Conservation (phyloP, 35 echinoderm and acorn worm genomes). For the Strongylocentrotus purpuratus region DNA sequence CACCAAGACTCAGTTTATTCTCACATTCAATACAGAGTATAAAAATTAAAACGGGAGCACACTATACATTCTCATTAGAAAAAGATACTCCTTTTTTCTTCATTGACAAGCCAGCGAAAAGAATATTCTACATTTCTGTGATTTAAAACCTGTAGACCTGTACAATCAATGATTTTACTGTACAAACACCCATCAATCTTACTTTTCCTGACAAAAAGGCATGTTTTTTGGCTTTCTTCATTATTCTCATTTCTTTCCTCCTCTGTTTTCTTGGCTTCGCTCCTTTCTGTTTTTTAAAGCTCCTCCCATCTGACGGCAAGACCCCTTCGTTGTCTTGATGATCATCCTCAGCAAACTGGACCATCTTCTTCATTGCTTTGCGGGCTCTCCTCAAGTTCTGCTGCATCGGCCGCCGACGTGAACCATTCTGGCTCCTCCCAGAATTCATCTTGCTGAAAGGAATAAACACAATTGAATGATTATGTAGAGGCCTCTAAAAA, state of each 20-base stretch:
- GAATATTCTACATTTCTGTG: too few species aligned
- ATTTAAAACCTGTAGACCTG: too few species aligned
- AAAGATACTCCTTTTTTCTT: too few species aligned
- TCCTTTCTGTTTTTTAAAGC: not conserved
- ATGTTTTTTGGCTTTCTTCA: constrained; percentile 71
- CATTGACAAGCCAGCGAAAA: too few species aligned
- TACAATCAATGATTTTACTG: not conserved
- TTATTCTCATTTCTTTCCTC: constrained; percentile 63
- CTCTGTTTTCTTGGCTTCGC: constrained; percentile 61
- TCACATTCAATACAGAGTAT: too few species aligned
- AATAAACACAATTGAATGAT: too few species aligned
- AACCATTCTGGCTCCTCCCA: not conserved
- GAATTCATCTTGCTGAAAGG: not conserved
- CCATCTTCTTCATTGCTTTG: constrained; percentile 41
- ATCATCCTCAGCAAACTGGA: not conserved
- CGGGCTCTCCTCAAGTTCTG: constrained; percentile 23
- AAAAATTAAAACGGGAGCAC: too few species aligned
- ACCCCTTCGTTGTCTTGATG: not conserved
- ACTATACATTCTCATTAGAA: too few species aligned
- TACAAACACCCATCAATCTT: not conserved
- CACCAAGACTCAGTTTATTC: too few species aligned
- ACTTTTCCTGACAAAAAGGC: constrained; percentile 59
- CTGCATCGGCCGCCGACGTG: constrained; percentile 35
- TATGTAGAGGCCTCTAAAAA: too few species aligned
- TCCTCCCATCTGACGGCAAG: not conserved